Conservation (phyloP, 2,888 invertebrate species). For the Noctua pronuba region DNA sequence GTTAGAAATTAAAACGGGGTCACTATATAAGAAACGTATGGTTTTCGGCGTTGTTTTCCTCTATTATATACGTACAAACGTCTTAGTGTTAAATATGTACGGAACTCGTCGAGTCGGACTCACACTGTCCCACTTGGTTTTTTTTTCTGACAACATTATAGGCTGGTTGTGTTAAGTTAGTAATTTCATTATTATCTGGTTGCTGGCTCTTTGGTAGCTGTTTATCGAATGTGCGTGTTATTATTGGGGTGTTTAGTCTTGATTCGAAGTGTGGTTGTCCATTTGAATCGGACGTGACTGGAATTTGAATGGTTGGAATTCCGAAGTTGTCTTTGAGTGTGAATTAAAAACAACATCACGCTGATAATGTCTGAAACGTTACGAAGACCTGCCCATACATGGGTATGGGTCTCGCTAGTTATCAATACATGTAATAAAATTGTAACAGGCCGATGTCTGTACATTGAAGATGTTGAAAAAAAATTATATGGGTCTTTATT, state of each 20-base stretch:
- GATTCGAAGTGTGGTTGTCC: slow-evolving; percentile 6
- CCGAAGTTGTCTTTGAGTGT: background rate
- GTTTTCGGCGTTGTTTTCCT: background rate
- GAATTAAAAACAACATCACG: background rate
- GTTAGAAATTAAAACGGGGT: background rate
- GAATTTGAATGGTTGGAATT: slow-evolving; percentile 28
- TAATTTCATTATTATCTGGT: slow-evolving; percentile 74
- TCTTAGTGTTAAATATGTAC: background rate
- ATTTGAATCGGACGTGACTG: slow-evolving; percentile 38
- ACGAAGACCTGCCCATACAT: no score
- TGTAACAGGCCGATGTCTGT: no score
- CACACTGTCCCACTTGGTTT: background rate
- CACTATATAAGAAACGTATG: background rate
- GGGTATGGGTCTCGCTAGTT: no score
- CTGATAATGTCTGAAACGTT: no score
- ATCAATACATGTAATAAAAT: no score
- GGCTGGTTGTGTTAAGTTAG: slow-evolving; percentile 41
- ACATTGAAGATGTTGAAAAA: no score
- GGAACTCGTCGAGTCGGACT: background rate
- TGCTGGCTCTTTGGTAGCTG: slow-evolving; percentile 62
- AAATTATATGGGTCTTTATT: no score
- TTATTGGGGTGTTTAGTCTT: slow-evolving; percentile 37
- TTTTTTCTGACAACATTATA: background rate
- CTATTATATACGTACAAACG: background rate
- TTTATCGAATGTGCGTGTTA: slow-evolving; percentile 56